Evolutionary conservation across 2,113 vertebrate genomes (phyloP).

Genomic region (Cyprinodon tularosa): DNA sequence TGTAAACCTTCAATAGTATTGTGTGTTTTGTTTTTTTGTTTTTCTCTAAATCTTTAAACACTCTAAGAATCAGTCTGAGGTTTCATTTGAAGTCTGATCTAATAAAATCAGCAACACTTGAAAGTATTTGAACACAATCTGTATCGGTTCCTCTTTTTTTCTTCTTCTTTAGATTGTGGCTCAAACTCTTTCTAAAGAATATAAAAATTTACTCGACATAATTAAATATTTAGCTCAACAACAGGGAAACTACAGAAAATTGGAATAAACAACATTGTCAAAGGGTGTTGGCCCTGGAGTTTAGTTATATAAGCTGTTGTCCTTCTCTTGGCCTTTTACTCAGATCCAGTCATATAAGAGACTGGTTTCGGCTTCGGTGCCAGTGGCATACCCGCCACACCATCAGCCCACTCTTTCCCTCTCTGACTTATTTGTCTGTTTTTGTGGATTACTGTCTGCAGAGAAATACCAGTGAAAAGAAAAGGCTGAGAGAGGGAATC

Average conservation of each 20-base stretch:
- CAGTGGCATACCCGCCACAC: constrained; percentile 24
- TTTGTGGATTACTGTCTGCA: constrained; percentile 18
- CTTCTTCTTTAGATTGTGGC: too few species aligned
- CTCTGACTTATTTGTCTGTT: constrained; percentile 17
- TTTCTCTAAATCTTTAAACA: too few species aligned
- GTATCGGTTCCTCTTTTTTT: too few species aligned
- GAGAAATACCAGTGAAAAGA: constrained; percentile 18
- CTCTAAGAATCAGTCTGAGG: background rate
- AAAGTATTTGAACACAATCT: too few species aligned
- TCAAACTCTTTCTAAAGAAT: too few species aligned
- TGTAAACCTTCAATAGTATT: too few species aligned
- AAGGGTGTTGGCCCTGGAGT: background rate
- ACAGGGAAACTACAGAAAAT: background rate
- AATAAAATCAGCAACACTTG: too few species aligned
- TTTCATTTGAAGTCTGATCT: background rate
- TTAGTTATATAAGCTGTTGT: background rate
- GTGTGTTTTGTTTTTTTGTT: too few species aligned
- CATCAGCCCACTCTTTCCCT: constrained; percentile 12
- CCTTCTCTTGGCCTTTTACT: background rate
- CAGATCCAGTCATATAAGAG: background rate
- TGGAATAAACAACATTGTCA: too few species aligned
- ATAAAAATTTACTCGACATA: background rate
- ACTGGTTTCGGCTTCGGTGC: background rate
- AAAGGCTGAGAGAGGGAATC: background rate
- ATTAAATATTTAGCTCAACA: background rate